Evolutionary conservation across 2,888 invertebrate genomes (phyloP).

Genomic region (Drosophila subquinaria): DNA sequence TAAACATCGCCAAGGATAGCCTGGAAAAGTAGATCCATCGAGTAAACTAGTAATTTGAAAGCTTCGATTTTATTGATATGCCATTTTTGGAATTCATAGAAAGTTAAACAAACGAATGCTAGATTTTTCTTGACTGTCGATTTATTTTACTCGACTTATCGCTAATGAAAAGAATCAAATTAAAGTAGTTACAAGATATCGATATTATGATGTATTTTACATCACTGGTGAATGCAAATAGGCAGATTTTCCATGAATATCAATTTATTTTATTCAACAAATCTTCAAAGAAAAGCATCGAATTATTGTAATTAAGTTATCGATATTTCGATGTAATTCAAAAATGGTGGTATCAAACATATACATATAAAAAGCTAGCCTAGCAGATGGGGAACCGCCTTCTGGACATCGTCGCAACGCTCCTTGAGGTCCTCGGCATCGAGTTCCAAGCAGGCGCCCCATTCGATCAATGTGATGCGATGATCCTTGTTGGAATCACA

Average conservation of each 20-base stretch:
- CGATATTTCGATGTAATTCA: not conserved
- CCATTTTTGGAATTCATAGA: no score
- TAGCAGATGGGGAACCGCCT: constrained; percentile 84
- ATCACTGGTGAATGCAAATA: not conserved
- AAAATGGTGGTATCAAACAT: not conserved
- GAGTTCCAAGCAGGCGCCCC: constrained; percentile 95
- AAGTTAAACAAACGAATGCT: no score
- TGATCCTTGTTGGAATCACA: constrained; percentile 96
- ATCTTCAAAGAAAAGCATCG: not conserved
- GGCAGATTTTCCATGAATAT: not conserved
- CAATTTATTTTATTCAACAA: not conserved
- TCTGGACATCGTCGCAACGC: constrained; percentile 91
- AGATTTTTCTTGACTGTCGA: not conserved
- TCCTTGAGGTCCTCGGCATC: constrained; percentile 93
- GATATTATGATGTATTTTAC: not conserved
- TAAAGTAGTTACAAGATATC: not conserved
- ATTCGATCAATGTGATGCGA: constrained; percentile 95
- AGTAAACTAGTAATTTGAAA: no score
- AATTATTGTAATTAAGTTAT: not conserved
- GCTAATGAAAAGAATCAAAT: not conserved
- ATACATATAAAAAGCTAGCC: constrained; percentile 61
- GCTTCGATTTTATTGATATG: no score
- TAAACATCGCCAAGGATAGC: no score
- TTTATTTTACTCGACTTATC: not conserved
- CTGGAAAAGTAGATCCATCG: no score